Conservation (phyloP, 2,113 vertebrate species). For the Ctenomys sociabilis region DNA sequence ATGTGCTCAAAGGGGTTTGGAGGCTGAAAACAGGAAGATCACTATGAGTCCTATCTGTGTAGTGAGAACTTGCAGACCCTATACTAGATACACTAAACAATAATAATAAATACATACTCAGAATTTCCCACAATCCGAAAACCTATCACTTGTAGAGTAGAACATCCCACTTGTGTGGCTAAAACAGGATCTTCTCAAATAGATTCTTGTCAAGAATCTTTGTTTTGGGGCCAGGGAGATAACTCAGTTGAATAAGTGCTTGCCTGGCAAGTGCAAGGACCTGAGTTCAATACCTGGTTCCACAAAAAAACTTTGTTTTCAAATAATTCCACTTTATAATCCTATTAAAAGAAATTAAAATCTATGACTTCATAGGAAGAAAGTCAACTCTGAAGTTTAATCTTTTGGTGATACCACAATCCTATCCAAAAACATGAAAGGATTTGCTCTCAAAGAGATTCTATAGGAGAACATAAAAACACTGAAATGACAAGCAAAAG, state of each 20-base stretch:
- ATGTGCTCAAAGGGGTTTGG: too few relatives aligned
- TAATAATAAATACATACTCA: not conserved
- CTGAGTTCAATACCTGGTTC: too few relatives aligned
- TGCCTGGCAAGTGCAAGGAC: too few relatives aligned
- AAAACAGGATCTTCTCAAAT: not conserved
- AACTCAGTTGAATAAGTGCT: too few relatives aligned
- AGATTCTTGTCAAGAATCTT: not conserved
- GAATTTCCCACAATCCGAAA: conserved; percentile 1
- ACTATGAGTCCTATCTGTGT: too few relatives aligned
- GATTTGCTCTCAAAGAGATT: conserved; percentile 26
- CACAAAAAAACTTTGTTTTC: conserved; percentile 6
- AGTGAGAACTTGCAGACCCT: too few relatives aligned
- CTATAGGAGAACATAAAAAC: too few relatives aligned
- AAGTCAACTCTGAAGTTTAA: conserved; percentile 40
- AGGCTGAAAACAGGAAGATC: too few relatives aligned
- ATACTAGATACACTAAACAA: too few relatives aligned
- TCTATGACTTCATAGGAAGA: conserved; percentile 36
- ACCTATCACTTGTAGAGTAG: not conserved
- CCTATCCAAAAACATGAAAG: not conserved
- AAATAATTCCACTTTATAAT: not conserved
- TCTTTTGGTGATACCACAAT: conserved; percentile 48
- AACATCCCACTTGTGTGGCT: not conserved
- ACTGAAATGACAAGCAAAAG: conserved; percentile 25
- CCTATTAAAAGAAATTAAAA: conserved; percentile 1
- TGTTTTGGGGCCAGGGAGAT: too few relatives aligned